Percentiles rank a stretch among this genome's conserved stretches.
Evolutionary conservation across 2,888 invertebrate genomes (phyloP).

Genomic region (Alviniconcha strummeri): DNA sequence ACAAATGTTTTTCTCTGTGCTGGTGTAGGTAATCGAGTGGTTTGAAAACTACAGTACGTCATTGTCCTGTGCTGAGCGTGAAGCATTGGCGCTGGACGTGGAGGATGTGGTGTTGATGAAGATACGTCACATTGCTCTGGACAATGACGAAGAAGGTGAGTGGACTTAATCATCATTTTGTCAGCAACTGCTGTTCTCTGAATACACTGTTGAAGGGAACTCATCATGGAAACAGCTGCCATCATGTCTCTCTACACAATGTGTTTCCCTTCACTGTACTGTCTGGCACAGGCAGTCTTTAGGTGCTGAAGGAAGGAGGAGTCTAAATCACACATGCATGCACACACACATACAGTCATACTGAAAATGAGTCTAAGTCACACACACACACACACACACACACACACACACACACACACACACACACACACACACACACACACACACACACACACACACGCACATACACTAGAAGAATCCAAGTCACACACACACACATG

Average conservation of each 20-base stretch:
- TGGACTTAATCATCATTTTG: too few relatives aligned
- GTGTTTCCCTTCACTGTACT: too few relatives aligned
- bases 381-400: neutral
- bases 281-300: too few relatives aligned
- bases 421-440: neutral
- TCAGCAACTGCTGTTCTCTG: too few relatives aligned
- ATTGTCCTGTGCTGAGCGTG: conserved; percentile 10
- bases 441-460: neutral
- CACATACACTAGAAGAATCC: neutral
- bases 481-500: too few relatives aligned
- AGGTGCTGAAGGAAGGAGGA: too few relatives aligned
- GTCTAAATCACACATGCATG: too few relatives aligned
- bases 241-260: too few relatives aligned
- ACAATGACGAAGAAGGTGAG: neutral
- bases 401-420: neutral
- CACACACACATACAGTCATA: too few relatives aligned
- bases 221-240: too few relatives aligned
- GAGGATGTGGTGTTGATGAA: conserved; percentile 20
- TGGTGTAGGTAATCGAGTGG: conserved; percentile 23
- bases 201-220: too few relatives aligned
- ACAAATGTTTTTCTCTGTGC: neutral
- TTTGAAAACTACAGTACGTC: neutral
- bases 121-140: conserved; percentile 9
- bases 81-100: conserved; percentile 10
- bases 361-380: too few relatives aligned